Evolutionary conservation across 2,113 vertebrate species (phyloP).

Genomic region (Saguinus midas): DNA sequence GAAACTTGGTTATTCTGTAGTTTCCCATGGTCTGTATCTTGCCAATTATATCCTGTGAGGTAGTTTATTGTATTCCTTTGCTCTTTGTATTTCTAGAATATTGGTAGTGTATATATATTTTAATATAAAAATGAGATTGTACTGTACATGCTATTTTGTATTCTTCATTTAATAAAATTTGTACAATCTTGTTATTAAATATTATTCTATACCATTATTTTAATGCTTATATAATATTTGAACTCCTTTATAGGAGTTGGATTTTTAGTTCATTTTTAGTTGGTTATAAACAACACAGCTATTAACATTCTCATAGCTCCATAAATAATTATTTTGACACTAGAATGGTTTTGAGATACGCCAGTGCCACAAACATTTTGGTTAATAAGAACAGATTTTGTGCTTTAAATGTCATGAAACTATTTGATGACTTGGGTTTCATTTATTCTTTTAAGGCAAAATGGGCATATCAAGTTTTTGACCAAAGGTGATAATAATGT

Average conservation of each 20-base stretch:
- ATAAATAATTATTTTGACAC: slow-evolving; percentile 2
- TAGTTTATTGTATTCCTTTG: slow-evolving; percentile 10
- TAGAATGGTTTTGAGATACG: background rate
- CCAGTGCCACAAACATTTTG: background rate
- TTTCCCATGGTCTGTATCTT: background rate
- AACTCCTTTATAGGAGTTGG: background rate
- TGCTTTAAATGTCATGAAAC: background rate
- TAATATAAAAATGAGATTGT: background rate
- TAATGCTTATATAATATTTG: background rate
- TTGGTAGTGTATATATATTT: background rate
- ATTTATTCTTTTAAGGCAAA: slow-evolving; percentile 87
- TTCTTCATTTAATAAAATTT: background rate
- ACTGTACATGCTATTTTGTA: background rate
- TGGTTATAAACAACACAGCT: background rate
- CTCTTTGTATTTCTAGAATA: slow-evolving; percentile 33
- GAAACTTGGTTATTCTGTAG: background rate
- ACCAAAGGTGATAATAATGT: slow-evolving; percentile 99
- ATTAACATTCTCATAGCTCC: background rate
- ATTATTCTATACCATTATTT: background rate
- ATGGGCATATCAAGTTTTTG: slow-evolving; percentile 97
- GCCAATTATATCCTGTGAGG: background rate
- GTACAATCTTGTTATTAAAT: background rate
- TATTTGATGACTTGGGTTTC: slow-evolving; percentile 19
- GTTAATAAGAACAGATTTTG: background rate
- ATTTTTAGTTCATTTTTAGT: background rate